A percentile compares a stretch with the other conserved stretches of the same genome.
Conservation (phyloP, 1,140 invertebrate species). For the Magallana angulata region DNA sequence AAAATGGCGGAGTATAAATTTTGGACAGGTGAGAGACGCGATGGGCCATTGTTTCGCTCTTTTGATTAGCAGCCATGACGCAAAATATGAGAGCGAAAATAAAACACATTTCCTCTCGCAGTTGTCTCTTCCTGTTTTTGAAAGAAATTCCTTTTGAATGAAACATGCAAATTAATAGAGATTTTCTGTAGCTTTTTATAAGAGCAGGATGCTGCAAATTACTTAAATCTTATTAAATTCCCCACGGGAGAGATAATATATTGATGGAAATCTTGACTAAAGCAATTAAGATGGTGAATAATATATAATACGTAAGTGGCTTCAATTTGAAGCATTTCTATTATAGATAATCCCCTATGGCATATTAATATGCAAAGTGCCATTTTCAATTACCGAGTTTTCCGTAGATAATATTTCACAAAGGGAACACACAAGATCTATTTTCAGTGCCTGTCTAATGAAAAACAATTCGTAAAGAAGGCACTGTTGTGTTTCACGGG, state of each 20-base stretch:
- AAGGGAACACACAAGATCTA: too few relatives aligned
- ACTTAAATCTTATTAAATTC: not conserved
- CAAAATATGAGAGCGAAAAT: not conserved
- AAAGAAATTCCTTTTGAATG: slow-evolving; percentile 16
- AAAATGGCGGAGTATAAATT: not conserved
- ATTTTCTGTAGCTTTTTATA: not conserved
- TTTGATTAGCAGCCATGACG: slow-evolving; percentile 22
- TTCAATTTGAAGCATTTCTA: not conserved
- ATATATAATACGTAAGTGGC: not conserved
- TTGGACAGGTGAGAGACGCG: not conserved
- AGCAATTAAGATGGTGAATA: not conserved
- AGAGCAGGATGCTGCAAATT: not conserved
- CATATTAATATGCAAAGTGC: slow-evolving; percentile 6
- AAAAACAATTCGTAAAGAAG: not conserved
- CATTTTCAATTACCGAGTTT: slow-evolving; percentile 6
- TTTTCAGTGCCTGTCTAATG: too few relatives aligned
- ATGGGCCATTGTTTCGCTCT: not conserved
- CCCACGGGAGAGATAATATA: not conserved
- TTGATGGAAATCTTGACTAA: not conserved
- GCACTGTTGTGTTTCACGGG: not conserved
- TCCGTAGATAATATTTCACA: not conserved
- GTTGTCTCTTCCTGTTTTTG: slow-evolving; percentile 27
- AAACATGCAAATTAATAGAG: slow-evolving; percentile 16
- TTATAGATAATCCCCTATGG: not conserved
- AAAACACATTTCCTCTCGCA: slow-evolving; percentile 15